Evolutionary conservation across 1,140 invertebrate species (phyloP), one percentile per base, ranked within the genome.

Genomic region (Geopemphigus sp.): DNA sequence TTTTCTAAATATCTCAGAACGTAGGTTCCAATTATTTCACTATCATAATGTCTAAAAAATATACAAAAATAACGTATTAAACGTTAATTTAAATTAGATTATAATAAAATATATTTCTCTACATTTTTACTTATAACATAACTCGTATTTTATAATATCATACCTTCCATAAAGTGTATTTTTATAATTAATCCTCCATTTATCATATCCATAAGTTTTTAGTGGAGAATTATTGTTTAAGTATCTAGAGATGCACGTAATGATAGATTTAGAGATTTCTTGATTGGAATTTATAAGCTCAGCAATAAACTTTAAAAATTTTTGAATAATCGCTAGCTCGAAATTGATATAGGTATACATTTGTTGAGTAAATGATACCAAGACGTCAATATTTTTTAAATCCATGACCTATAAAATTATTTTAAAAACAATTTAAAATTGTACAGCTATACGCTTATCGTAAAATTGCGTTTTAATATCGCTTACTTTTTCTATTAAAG

Each of bases 81-180:
- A n/a, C n/a, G n/a, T n/a, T n/a, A n/a, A n/a, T n/a, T n/a, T n/a
- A n/a, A n/a, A n/a, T n/a, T n/a, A n/a, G n/a, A n/a, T n/a, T n/a
- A n/a, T n/a, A n/a, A n/a, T n/a, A n/a, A n/a, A n/a, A n/a, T n/a
- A n/a, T n/a, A n/a, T n/a, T n/a, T n/a, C n/a, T n/a, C n/a, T 39
- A 39, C 8, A 39, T 39, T 4, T 39, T 39, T 39, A 39, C 3
- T 39, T 39, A 39, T 39, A 39, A 39, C 32, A 4, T 39, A 39
- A 39, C n/a, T n/a, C n/a, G n/a, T n/a, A n/a, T n/a, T n/a, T n/a
- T n/a, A n/a, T n/a, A n/a, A n/a, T n/a, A 39, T 39, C 32, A 39
- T 39, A 78, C 74, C 57, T 78, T 78, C 74, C 74, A 78, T 78
- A 78, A 24, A 78, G 39, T 45, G 74, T 61, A 50, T 78, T 78